These are phyloP conservation scores for Xenopus tropicalis DNA, from an alignment of 2,113 vertebrate species.

Conservation along the genomic window DNA sequence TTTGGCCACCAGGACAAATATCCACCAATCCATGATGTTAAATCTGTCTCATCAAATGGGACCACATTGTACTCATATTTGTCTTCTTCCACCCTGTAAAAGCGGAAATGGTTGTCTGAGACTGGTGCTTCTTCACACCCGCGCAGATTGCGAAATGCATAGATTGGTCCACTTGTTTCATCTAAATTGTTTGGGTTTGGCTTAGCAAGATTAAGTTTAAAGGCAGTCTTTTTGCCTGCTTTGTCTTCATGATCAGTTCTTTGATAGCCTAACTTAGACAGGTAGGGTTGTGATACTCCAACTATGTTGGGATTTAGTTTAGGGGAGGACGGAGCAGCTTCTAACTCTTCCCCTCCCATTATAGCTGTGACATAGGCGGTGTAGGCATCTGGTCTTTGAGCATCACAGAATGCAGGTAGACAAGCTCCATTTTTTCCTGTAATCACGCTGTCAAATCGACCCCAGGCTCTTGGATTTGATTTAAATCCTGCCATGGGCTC, in stretches of 20 bases:
- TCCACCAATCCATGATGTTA: conserved; percentile 87
- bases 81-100: conserved; percentile 90
- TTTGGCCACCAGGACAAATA: conserved; percentile 97
- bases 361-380: conserved; percentile 84
- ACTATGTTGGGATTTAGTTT: conserved; percentile 74
- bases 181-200: conserved; percentile 79
- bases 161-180: conserved; percentile 86
- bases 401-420: conserved; percentile 90
- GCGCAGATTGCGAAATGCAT: conserved; percentile 79
- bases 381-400: conserved; percentile 77
- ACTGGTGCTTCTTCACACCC: conserved; percentile 80
- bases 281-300: conserved; percentile 88
- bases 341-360: conserved; percentile 90
- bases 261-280: conserved; percentile 83
- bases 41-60: conserved; percentile 84
- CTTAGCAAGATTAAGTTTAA: conserved; percentile 86
- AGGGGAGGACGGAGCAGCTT: conserved; percentile 85
- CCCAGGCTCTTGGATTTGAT: conserved; percentile 90
- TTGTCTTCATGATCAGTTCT: conserved; percentile 85
- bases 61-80: conserved; percentile 95
- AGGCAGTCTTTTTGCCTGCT: conserved; percentile 83
- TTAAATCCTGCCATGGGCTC: conserved; percentile 86
- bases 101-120: conserved; percentile 86
- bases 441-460: conserved; percentile 93
- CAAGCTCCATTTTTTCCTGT: conserved; percentile 91